phyloP scores from a whole-genome alignment of 2,113 vertebrate species.

The Sylvia atricapilla region DNA sequence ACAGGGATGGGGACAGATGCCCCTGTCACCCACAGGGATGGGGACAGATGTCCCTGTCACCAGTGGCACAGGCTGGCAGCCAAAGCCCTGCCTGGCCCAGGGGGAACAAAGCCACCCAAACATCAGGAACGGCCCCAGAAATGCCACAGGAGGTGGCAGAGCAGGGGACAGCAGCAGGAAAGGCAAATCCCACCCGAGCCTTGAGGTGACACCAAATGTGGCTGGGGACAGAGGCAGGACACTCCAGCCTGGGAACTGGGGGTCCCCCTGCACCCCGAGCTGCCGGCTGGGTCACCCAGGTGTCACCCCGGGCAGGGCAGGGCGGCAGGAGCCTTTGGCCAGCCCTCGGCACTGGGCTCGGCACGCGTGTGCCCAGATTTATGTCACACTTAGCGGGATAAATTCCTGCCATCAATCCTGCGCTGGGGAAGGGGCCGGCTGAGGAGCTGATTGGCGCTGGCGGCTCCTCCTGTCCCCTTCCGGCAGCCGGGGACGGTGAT shows the following conservation, averaged over 20 bases:
- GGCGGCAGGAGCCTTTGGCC: too few relatives aligned
- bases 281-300: too few relatives aligned
- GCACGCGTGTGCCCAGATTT: not conserved
- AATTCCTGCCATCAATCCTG: slow-evolving; percentile 73
- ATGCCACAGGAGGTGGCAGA: not conserved
- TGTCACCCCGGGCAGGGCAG: too few relatives aligned
- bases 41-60: not conserved
- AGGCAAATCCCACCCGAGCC: not conserved
- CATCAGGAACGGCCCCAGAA: not conserved
- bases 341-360: too few relatives aligned
- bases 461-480: slow-evolving; percentile 47
- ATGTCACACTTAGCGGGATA: slow-evolving; percentile 69
- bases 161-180: not conserved
- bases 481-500: not conserved
- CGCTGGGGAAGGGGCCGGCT: slow-evolving; percentile 48
- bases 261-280: too few relatives aligned
- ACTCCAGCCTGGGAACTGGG: too few relatives aligned
- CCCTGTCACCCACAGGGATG: not conserved
- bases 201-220: not conserved
- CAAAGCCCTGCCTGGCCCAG: not conserved
- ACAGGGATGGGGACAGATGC: not conserved
- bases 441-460: slow-evolving; percentile 57
- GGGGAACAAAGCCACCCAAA: not conserved
- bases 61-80: not conserved
- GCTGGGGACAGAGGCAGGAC: rapidly evolving